A percentile compares a stretch with the other conserved stretches of the same genome.
These are phyloP conservation scores for silkworm (Bombyx mori) DNA, from an alignment of 1,140 invertebrate species.

Conservation along the genomic window DNA sequence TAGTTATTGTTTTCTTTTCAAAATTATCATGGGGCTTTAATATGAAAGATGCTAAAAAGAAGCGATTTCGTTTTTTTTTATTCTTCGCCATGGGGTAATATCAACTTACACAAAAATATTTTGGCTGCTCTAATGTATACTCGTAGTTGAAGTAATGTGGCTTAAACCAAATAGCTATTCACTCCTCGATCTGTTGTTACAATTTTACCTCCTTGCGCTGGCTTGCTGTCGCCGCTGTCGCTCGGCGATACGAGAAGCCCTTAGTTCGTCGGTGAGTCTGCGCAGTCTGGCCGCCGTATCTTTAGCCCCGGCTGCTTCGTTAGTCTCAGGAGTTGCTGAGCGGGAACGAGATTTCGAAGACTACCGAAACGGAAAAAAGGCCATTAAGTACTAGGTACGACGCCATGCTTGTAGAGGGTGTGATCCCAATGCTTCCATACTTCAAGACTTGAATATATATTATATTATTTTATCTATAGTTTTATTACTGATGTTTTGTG, in stretches of 20 bases:
- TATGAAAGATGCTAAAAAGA: too few relatives aligned
- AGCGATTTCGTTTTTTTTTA: too few relatives aligned
- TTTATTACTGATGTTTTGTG: too few relatives aligned
- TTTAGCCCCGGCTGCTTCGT: constrained; percentile 18
- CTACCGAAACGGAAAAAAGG: constrained; percentile 16
- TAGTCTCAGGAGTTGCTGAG: constrained; percentile 54
- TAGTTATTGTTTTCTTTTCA: too few relatives aligned
- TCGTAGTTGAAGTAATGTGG: too few relatives aligned
- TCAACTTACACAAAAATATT: too few relatives aligned
- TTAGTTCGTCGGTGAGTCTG: constrained; percentile 53
- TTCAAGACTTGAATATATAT: background rate
- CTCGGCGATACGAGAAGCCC: constrained; percentile 60
- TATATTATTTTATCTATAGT: too few relatives aligned
- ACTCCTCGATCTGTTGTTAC: too few relatives aligned
- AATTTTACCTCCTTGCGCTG: constrained; percentile 40
- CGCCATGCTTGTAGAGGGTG: background rate
- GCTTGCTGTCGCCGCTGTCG: constrained; percentile 52
- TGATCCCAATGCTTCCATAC: background rate
- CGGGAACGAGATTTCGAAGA: constrained; percentile 63
- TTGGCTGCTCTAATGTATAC: too few relatives aligned
- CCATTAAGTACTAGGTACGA: background rate
- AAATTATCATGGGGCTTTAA: too few relatives aligned
- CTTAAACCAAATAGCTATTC: too few relatives aligned
- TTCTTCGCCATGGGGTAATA: too few relatives aligned
- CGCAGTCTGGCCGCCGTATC: constrained; percentile 43